phyloP scores from a whole-genome alignment of 2,888 invertebrate species.

The Pseudanteris insignis region DNA sequence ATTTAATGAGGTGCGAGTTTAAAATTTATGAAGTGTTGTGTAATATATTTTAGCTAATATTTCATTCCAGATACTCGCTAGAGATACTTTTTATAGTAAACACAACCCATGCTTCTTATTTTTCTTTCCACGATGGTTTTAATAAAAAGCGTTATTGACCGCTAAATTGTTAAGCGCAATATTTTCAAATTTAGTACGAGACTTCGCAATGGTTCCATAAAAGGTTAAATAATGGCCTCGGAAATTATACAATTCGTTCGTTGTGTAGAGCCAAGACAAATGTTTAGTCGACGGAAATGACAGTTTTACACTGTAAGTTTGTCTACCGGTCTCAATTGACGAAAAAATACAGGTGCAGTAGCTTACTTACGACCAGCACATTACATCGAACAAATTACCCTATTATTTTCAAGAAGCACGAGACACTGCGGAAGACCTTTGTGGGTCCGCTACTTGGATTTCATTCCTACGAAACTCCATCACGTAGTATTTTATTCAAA shows the following conservation, averaged over 20 bases:
- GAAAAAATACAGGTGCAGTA: slow-evolving; percentile 37
- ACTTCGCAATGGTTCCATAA: slow-evolving; percentile 22
- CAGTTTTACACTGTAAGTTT: slow-evolving; percentile 40
- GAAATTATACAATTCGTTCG: slow-evolving; percentile 36
- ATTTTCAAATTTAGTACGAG: slow-evolving; percentile 22
- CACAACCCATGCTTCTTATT: neutral
- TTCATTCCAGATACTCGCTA: too few species aligned
- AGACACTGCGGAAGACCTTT: slow-evolving; percentile 21
- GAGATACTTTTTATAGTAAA: too few species aligned
- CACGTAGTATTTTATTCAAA: too few species aligned
- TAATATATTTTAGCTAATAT: too few species aligned
- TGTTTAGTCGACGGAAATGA: slow-evolving; percentile 37
- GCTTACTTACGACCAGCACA: slow-evolving; percentile 33
- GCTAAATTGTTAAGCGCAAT: slow-evolving; percentile 22
- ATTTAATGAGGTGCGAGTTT: neutral
- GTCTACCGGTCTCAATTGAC: slow-evolving; percentile 40
- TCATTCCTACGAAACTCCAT: too few species aligned
- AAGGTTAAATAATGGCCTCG: slow-evolving; percentile 29
- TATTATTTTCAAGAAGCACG: slow-evolving; percentile 40
- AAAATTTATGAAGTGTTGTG: neutral
- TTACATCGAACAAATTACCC: slow-evolving; percentile 43
- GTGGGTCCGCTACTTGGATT: slow-evolving; percentile 16
- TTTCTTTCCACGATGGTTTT: slow-evolving; percentile 4
- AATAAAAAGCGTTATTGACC: slow-evolving; percentile 13
- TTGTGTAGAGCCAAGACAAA: slow-evolving; percentile 30